Conservation (phyloP, 35 echinoderm and acorn worm species). For the Patiria miniata region DNA sequence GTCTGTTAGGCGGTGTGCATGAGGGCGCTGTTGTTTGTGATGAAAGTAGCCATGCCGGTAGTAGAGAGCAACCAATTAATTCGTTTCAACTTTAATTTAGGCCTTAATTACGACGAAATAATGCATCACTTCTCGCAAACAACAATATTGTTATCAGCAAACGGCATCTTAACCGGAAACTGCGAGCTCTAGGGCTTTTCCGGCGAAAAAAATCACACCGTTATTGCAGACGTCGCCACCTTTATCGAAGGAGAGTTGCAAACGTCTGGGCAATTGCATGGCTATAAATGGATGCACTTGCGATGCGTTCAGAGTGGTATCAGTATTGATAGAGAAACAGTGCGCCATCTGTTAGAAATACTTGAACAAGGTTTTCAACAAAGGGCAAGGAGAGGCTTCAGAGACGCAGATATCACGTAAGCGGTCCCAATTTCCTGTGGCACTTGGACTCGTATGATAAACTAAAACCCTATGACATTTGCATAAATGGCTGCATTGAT, state of each 20-base stretch:
- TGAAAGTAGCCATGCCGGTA: neutral
- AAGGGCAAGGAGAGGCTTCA: neutral
- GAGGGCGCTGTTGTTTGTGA: neutral
- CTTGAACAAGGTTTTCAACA: neutral
- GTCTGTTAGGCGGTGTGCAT: neutral
- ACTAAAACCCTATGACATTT: too few species aligned
- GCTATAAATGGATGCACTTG: too few species aligned
- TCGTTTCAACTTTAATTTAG: neutral
- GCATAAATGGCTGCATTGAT: too few species aligned
- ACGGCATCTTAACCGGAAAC: neutral
- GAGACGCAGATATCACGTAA: neutral
- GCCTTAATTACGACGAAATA: neutral
- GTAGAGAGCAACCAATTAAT: too few species aligned
- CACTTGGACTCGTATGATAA: neutral
- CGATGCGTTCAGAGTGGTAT: too few species aligned
- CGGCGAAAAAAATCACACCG: constrained; percentile 6
- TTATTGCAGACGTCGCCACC: neutral
- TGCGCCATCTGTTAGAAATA: neutral
- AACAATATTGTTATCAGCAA: neutral
- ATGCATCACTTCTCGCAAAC: constrained; percentile 7
- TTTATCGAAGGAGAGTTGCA: too few species aligned
- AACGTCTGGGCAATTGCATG: too few species aligned
- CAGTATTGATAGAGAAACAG: constrained; percentile 1
- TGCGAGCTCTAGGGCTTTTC: neutral
- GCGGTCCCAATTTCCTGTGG: neutral